Conservation (phyloP, 2,797 vertebrate species). For the Sebastes glaucus region DNA sequence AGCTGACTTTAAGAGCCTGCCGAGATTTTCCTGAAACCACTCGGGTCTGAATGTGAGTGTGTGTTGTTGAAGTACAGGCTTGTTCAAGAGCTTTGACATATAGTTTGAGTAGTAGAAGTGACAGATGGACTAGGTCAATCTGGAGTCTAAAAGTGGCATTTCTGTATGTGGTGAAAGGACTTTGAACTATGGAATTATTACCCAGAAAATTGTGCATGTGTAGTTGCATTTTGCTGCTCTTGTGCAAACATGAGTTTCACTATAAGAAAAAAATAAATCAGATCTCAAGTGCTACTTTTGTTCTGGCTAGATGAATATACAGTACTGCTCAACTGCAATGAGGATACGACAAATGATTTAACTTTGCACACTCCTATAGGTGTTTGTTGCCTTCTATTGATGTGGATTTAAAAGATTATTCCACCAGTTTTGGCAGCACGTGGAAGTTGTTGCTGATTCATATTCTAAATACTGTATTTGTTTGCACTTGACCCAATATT, state of each 20-base stretch:
- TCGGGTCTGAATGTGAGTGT: neutral
- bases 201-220: neutral
- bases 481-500: neutral
- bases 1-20: neutral
- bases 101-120: neutral
- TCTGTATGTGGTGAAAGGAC: neutral
- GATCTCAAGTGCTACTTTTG: neutral
- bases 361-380: neutral
- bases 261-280: neutral
- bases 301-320: neutral
- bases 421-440: neutral
- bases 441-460: neutral
- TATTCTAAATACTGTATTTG: neutral
- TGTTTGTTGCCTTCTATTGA: neutral
- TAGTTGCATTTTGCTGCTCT: neutral
- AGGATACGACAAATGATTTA: neutral
- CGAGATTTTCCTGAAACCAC: neutral
- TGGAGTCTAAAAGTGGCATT: neutral
- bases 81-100: neutral
- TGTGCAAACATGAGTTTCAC: neutral
- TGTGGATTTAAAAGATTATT: neutral
- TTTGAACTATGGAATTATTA: neutral
- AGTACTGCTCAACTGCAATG: no score
- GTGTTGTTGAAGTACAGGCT: neutral
- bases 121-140: neutral